phyloP scores from a whole-genome alignment of 1,140 invertebrate genomes.

The Drosophila azteca region DNA sequence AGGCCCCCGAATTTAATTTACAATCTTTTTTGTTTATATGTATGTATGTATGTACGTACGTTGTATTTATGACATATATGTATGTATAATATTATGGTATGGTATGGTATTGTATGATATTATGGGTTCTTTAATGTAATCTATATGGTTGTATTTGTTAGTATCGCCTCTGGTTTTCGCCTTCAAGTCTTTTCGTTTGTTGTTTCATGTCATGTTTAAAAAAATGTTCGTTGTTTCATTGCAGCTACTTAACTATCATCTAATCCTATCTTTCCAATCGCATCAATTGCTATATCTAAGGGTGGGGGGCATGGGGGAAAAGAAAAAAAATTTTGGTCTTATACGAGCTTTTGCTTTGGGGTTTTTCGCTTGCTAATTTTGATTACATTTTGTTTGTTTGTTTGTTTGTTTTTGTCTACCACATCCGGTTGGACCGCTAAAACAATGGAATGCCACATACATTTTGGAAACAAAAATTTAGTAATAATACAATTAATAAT shows the following conservation, averaged over 20 bases:
- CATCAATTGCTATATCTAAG: no score
- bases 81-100: neutral
- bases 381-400: slow-evolving; percentile 3
- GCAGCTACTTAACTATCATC: slow-evolving; percentile 29
- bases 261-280: no score
- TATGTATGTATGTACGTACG: neutral
- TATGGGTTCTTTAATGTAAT: no score
- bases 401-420: slow-evolving; percentile 2
- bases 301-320: no score
- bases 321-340: slow-evolving; percentile 19
- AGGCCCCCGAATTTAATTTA: slow-evolving; percentile 67
- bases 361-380: slow-evolving; percentile 31
- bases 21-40: slow-evolving; percentile 25
- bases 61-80: neutral
- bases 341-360: slow-evolving; percentile 10
- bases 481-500: no score
- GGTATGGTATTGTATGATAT: neutral
- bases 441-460: no score
- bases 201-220: slow-evolving; percentile 23
- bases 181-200: slow-evolving; percentile 30
- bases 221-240: slow-evolving; percentile 40
- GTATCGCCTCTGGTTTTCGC: neutral
- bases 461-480: neutral
- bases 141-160: no score
- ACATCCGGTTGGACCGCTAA: no score